Conservation (phyloP, 37 sponge, comb jelly and placozoan species). For the Crambe crambe region DNA sequence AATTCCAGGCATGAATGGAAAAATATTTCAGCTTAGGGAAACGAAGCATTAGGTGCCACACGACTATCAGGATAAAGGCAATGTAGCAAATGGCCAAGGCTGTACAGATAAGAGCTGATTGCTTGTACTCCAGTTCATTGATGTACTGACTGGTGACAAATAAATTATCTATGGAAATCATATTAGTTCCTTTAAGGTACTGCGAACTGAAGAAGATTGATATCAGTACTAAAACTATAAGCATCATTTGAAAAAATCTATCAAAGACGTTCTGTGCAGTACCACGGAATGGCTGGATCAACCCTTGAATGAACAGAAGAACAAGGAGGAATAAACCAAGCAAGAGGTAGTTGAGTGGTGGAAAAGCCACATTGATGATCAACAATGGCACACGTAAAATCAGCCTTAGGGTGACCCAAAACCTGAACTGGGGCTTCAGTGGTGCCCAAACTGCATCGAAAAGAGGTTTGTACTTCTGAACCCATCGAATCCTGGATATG, state of each 20-base stretch:
- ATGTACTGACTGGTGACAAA: neutral
- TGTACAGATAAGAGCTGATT: neutral
- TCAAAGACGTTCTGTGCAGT: conserved; percentile 21
- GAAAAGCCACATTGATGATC: neutral
- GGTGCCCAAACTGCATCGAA: conserved; percentile 58
- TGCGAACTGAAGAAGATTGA: neutral
- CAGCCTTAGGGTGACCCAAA: conserved; percentile 63
- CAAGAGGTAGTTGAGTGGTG: conserved; percentile 3
- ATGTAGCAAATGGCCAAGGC: conserved; percentile 21
- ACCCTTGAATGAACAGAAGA: conserved; percentile 13
- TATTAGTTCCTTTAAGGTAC: neutral
- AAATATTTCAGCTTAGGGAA: conserved; percentile 24
- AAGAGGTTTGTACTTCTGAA: conserved; percentile 23
- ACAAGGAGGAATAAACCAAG: conserved; percentile 2
- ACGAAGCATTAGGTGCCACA: conserved; percentile 40
- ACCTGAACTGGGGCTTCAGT: conserved; percentile 29
- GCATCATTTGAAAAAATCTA: conserved; percentile 14
- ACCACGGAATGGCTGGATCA: conserved; percentile 31
- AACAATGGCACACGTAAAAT: conserved; percentile 20
- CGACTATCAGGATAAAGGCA: conserved; percentile 10
- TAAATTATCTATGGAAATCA: neutral
- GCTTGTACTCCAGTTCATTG: neutral
- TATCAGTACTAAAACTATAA: conserved; percentile 10
- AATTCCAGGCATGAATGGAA: neutral
- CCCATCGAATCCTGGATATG: neutral